Evolutionary conservation across 2,797 vertebrate species (phyloP).

Genomic region (Phaenicophaeus curvirostris): DNA sequence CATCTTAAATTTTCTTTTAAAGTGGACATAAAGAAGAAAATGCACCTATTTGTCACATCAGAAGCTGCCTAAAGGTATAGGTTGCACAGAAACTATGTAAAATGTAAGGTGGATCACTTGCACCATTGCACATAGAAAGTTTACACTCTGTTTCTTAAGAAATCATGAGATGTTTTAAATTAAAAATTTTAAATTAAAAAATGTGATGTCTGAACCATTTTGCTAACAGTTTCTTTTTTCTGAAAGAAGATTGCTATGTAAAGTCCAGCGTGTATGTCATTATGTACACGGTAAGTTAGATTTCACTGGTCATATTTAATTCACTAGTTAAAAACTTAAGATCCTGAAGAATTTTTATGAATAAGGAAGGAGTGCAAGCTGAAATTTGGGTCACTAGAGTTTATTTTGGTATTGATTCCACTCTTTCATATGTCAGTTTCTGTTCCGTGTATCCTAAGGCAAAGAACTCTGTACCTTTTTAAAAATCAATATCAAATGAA

Average conservation of each 20-base stretch:
- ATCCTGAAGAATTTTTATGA: not conserved
- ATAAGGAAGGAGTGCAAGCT: not conserved
- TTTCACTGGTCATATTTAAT: not conserved
- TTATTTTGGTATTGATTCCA: not conserved
- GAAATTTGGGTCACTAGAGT: not conserved
- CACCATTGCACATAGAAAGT: not conserved
- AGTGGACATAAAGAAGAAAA: not conserved
- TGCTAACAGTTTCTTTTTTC: not conserved
- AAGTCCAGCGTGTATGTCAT: not conserved
- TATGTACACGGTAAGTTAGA: not conserved
- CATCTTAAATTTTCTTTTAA: not conserved
- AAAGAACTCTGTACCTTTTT: not conserved
- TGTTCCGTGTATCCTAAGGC: not conserved
- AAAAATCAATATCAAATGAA: not conserved
- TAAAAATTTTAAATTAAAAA: not conserved
- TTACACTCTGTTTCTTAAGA: not conserved
- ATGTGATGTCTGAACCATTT: not conserved
- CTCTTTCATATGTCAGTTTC: not conserved
- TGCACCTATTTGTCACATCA: not conserved
- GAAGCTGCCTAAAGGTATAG: not conserved
- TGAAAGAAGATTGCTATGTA: not conserved
- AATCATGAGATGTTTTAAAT: not conserved
- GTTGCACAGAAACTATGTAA: not conserved
- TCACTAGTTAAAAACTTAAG: not conserved
- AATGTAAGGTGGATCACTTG: not conserved